Evolutionary conservation across 2,797 vertebrate genomes (phyloP), one percentile per base, ranked within the genome.

Genomic region (Hoplostethus mediterraneus): DNA sequence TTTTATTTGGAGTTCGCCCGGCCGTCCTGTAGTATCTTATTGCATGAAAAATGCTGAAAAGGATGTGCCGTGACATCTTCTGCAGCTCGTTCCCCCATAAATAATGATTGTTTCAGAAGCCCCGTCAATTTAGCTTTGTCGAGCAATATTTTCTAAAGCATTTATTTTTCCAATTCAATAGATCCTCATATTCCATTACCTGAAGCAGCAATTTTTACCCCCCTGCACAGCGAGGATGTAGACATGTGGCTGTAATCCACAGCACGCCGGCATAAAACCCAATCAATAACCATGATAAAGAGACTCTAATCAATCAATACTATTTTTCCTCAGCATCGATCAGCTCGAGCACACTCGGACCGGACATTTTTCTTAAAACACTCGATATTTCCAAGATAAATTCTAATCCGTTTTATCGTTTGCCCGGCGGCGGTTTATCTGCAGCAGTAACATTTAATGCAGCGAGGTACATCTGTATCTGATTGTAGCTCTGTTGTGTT

Each of bases 1-100:
- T 48, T 83, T 81, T 78, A 44, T 78, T 82, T 71, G 53, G 60
- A 81, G 79, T 63, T 67, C 11, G 52, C 60, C 59, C 6, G 4
- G 78, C 60, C 67, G 1, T 65, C 10, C 52, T 40, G 53, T 55
- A 14, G 70, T 88, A 80, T 93, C 89, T 80, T 2, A 60, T 92
- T 88, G 79, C 87, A 87, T 91, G 91, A 93, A 91, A 93, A 92
- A 92, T 92, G 90, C 90, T 85, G 82, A 89, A 87, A 66, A 58
- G 83, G 86, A 91, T 87, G 86, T 58, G 73, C 66, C 5, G 14
- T 90, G 90, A 91, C 92, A 87, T 87, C 83, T 73, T 45, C 75
- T 17, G 67, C 49, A 13, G 58, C 66, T 61, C 16, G 38, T 62
- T 80, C 66, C 54, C 54, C 78, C 64, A 79, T 89, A 84, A 93